phyloP scores from a whole-genome alignment of 53 echinoderm and acorn worm genomes.

The Glandiceps talaboti region DNA sequence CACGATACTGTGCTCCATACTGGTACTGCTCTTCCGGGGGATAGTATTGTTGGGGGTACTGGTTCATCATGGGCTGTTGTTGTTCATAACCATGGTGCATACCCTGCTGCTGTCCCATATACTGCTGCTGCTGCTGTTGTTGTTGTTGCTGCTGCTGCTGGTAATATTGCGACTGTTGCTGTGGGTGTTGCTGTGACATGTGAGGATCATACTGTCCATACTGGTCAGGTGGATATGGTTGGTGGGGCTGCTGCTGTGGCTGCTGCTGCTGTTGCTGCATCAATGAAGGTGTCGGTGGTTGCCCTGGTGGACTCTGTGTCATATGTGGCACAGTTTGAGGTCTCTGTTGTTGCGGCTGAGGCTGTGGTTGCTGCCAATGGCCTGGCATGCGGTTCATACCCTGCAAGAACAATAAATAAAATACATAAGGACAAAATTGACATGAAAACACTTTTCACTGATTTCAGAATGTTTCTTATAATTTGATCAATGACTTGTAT shows the following conservation, averaged over 20 bases:
- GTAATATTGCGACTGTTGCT: constrained; percentile 3
- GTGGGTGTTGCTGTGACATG: constrained; percentile 13
- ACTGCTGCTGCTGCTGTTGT: constrained; percentile 7
- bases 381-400: neutral
- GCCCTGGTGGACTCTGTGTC: neutral
- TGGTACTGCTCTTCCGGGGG: neutral
- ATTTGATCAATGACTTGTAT: too few relatives aligned
- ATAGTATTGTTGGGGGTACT: neutral
- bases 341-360: neutral
- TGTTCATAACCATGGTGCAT: neutral
- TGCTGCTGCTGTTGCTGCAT: neutral
- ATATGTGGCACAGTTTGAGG: neutral
- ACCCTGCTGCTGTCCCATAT: neutral
- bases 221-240: neutral
- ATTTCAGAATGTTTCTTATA: too few relatives aligned
- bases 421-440: too few relatives aligned
- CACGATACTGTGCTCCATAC: neutral
- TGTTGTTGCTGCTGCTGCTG: constrained; percentile 6
- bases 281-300: neutral
- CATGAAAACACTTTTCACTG: too few relatives aligned
- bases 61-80: neutral
- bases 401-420: neutral
- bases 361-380: neutral
- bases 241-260: neutral
- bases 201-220: neutral